Conservation (phyloP, 2,888 invertebrate genomes). For the Troilus luridus region DNA sequence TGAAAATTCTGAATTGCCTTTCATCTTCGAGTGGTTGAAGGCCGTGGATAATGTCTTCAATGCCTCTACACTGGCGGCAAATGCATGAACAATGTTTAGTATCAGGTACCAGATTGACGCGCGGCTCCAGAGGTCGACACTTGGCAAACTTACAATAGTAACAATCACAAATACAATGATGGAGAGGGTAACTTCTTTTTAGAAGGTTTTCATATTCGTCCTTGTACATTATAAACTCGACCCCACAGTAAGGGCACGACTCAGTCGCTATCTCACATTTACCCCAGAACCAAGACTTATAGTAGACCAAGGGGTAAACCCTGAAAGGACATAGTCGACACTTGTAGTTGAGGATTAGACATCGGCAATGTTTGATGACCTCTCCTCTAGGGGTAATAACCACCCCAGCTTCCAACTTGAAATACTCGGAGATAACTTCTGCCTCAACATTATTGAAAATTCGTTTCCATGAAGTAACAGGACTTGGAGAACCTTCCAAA, state of each 20-base stretch:
- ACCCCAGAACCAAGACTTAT: slow-evolving; percentile 8
- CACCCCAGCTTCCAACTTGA: not conserved
- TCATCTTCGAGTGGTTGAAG: not conserved
- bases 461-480: too few species aligned
- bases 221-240: not conserved
- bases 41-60: slow-evolving; percentile 18
- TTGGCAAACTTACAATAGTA: slow-evolving; percentile 17
- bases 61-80: slow-evolving; percentile 1
- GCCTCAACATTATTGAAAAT: not conserved
- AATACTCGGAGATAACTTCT: not conserved
- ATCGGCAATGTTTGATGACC: slow-evolving; percentile 21
- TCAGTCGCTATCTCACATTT: not conserved
- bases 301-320: not conserved
- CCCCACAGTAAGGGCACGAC: slow-evolving; percentile 14
- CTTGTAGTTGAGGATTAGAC: not conserved
- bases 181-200: slow-evolving; percentile 7
- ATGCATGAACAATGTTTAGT: slow-evolving; percentile 10
- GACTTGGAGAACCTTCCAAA: not conserved
- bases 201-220: slow-evolving; percentile 1
- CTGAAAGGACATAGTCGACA: slow-evolving; percentile 14
- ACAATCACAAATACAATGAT: slow-evolving; percentile 29
- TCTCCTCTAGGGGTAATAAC: not conserved
- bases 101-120: slow-evolving; percentile 3
- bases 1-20: not conserved
- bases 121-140: not conserved